Conservation (phyloP, 2,113 vertebrate genomes). For the Syrmaticus mikado region DNA sequence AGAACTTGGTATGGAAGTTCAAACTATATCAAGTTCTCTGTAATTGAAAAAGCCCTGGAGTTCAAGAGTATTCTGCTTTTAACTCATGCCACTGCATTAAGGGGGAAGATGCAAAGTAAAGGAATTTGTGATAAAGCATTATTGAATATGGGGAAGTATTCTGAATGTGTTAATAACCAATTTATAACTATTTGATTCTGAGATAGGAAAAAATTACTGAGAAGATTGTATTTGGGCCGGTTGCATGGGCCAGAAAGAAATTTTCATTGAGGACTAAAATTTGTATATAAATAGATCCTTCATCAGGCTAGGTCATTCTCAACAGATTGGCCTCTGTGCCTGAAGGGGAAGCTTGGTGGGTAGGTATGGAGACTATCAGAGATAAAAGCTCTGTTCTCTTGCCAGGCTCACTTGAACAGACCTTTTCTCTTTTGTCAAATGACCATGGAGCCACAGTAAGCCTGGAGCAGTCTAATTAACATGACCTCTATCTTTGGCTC, state of each 20-base stretch:
- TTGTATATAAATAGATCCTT: conserved; percentile 24
- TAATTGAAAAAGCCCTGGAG: conserved; percentile 16
- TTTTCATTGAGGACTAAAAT: neutral
- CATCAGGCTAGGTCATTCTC: conserved; percentile 42
- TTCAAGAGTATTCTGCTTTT: neutral
- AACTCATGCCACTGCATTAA: neutral
- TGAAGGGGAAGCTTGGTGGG: conserved; percentile 47
- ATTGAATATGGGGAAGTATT: neutral
- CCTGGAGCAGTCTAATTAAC: conserved; percentile 69
- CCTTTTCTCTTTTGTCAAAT: conserved; percentile 43
- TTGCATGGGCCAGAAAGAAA: neutral
- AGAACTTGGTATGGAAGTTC: neutral
- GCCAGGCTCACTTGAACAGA: conserved; percentile 37
- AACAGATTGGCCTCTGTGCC: conserved; percentile 64
- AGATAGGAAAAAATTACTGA: neutral
- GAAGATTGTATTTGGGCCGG: neutral
- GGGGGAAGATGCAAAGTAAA: neutral
- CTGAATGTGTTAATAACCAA: neutral
- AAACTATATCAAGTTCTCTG: neutral
- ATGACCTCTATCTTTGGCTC: conserved; percentile 58
- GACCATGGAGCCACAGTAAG: conserved; percentile 40
- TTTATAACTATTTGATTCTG: neutral
- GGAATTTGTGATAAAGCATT: neutral
- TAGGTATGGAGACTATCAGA: conserved; percentile 7
- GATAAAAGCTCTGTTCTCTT: neutral